These are phyloP conservation scores for Acanthis flammea DNA, from an alignment of 2,797 vertebrate genomes.

Conservation along the genomic window DNA sequence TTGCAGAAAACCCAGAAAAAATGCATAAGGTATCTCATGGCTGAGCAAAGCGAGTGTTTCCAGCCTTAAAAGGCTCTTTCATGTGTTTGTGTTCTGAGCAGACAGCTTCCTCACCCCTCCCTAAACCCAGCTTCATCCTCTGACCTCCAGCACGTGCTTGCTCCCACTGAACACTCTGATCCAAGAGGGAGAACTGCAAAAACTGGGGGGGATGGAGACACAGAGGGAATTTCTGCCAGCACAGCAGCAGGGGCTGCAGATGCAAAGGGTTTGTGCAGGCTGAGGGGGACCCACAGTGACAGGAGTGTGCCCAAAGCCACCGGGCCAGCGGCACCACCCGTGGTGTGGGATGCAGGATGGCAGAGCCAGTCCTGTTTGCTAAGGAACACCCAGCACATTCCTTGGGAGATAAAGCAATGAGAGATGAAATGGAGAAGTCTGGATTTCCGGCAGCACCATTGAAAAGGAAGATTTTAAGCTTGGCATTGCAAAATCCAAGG, in stretches of 20 bases:
- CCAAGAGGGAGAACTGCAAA: background rate
- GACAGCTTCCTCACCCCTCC: background rate
- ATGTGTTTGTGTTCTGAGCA: background rate
- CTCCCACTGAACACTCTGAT: rapidly evolving
- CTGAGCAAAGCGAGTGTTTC: background rate
- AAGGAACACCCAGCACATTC: background rate
- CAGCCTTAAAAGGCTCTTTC: conserved; percentile 5
- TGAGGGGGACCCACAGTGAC: rapidly evolving
- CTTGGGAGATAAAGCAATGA: background rate
- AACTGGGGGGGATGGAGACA: background rate
- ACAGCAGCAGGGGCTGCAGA: background rate
- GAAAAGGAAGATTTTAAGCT: background rate
- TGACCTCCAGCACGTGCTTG: rapidly evolving
- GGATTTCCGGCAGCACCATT: background rate
- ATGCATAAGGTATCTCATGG: background rate
- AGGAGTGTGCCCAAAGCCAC: background rate
- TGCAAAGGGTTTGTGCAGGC: background rate
- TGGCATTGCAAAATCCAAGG: background rate
- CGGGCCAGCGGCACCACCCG: rapidly evolving
- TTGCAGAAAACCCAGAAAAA: background rate
- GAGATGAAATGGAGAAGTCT: background rate
- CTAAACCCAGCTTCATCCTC: background rate
- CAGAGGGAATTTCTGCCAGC: background rate
- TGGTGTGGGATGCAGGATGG: rapidly evolving
- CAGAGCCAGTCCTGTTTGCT: background rate